Evolutionary conservation across 2,113 vertebrate species (phyloP), one percentile per base, ranked within the genome.

Genomic region (Pachypanchax playfairii): DNA sequence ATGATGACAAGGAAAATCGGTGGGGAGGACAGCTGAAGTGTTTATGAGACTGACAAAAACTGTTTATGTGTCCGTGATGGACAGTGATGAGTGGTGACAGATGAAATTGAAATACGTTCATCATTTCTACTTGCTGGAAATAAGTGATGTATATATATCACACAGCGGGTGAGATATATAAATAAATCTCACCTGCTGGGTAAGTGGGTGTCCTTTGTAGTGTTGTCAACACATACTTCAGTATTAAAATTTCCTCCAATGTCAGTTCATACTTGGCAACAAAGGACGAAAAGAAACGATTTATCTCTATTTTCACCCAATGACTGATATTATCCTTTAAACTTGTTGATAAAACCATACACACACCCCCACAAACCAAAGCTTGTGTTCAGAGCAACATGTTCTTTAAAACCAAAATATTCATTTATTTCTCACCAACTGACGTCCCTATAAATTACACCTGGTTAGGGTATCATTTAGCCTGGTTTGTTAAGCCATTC

Each of bases 301-400:
- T 9, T 47, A 55, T 48, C 38, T 67, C 38, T 47, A 31, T 18
- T 75, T 59, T 73, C 22, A 61, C 70, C 85, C 70, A 70, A 57
- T 73, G 83, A 66, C 82, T 87, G 68, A 85, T 84, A 86, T 83
- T 86, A 88, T 68, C 56, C 14, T 57, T 88, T 85, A 90, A 91
- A 93, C 91, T 91, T 93, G 92, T 91, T 75, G 57, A 88, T 78
- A 26, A 90, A 91, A 80, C 90, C 89, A 73, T 89, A 89, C 48
- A 51, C 77, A 87, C 88, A 87, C 87, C 69, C 81, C 15, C 53
- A 66, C 18, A 51, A 88, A 89, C 74, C 83, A 50, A 54, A 29
- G 13, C 35, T 33, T 11, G 20, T 18, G 5, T 41, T 59, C 44
- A 61, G 17, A 70, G 24, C 38, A 67, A 73, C 70, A 73, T 60